A percentile compares a stretch with the other conserved stretches of the same genome.
phyloP scores from a whole-genome alignment of 1,140 invertebrate species.

The Drosophila aff. region DNA sequence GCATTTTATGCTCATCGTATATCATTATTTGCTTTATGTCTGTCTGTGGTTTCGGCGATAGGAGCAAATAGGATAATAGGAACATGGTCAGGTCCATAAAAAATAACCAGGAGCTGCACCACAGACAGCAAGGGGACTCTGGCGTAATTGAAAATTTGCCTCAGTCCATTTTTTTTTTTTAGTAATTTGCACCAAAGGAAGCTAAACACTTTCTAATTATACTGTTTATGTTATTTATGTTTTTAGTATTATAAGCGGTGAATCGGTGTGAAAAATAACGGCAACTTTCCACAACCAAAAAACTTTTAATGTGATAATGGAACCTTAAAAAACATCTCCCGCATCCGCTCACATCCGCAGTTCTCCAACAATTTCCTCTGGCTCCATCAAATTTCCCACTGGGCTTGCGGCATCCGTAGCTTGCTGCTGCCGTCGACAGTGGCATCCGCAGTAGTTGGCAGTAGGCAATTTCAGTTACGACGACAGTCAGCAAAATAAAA shows the following conservation, averaged over 20 bases:
- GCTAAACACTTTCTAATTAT: background rate
- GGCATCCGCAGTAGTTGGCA: constrained; percentile 54
- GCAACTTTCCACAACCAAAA: background rate
- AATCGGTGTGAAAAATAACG: constrained; percentile 8
- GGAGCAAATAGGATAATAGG: constrained; percentile 54
- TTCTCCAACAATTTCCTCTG: constrained; percentile 6
- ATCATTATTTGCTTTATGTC: constrained; percentile 66
- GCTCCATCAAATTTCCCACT: constrained; percentile 47
- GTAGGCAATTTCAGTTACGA: constrained; percentile 77
- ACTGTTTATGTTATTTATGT: background rate
- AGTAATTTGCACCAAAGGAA: background rate
- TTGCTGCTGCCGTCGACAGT: constrained; percentile 29
- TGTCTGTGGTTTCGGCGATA: constrained; percentile 57
- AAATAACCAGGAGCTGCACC: constrained; percentile 17
- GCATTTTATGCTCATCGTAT: constrained; percentile 56
- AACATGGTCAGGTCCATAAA: constrained; percentile 54
- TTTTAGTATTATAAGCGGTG: background rate
- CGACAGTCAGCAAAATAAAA: constrained; percentile 81
- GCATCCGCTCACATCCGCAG: constrained; percentile 8
- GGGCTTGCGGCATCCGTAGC: constrained; percentile 22
- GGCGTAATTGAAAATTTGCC: background rate
- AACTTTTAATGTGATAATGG: constrained; percentile 13
- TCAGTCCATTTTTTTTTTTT: too few species aligned
- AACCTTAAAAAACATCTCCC: constrained; percentile 10
- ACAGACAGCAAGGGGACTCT: constrained; percentile 5